phyloP scores from a whole-genome alignment of 2,797 vertebrate species.

The Sebastes oblongus region DNA sequence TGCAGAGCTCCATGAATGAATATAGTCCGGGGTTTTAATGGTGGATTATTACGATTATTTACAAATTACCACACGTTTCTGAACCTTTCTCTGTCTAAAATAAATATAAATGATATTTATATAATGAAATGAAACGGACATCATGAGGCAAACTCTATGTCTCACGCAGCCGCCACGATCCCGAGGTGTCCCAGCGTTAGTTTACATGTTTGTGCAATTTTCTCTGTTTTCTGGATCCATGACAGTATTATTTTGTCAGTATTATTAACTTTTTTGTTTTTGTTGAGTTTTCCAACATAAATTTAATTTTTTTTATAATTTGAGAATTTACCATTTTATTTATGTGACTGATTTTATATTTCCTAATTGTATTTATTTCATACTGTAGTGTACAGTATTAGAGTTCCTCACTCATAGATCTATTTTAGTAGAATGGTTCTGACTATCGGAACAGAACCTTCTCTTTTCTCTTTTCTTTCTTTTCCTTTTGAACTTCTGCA shows the following conservation, averaged over 20 bases:
- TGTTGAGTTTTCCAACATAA: slow-evolving; percentile 86
- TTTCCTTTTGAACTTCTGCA: slow-evolving; percentile 97
- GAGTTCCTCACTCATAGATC: slow-evolving; percentile 99
- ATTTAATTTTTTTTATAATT: slow-evolving; percentile 94
- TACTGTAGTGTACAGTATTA: slow-evolving; percentile 99
- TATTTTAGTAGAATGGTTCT: slow-evolving; percentile 99
- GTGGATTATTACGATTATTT: too few relatives aligned
- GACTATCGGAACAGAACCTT: slow-evolving; percentile 87
- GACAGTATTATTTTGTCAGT: slow-evolving; percentile 91
- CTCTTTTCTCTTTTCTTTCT: slow-evolving; percentile 79
- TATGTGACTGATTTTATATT: slow-evolving; percentile 99
- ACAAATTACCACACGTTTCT: too few relatives aligned
- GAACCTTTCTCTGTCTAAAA: too few relatives aligned
- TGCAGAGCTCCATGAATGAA: too few relatives aligned
- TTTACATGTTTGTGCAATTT: slow-evolving; percentile 99
- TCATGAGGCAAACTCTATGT: too few relatives aligned
- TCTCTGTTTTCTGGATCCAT: slow-evolving; percentile 86
- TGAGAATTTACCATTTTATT: slow-evolving; percentile 96
- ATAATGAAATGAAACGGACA: too few relatives aligned
- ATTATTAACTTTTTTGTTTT: slow-evolving; percentile 87
- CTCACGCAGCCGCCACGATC: too few relatives aligned
- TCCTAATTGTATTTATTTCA: slow-evolving; percentile 99
- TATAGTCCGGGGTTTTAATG: too few relatives aligned
- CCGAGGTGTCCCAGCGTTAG: slow-evolving; percentile 52
- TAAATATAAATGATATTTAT: too few relatives aligned